Base-by-base conservation (phyloP, 1,140 invertebrate genomes). In the Drosophila busckii region DNA sequence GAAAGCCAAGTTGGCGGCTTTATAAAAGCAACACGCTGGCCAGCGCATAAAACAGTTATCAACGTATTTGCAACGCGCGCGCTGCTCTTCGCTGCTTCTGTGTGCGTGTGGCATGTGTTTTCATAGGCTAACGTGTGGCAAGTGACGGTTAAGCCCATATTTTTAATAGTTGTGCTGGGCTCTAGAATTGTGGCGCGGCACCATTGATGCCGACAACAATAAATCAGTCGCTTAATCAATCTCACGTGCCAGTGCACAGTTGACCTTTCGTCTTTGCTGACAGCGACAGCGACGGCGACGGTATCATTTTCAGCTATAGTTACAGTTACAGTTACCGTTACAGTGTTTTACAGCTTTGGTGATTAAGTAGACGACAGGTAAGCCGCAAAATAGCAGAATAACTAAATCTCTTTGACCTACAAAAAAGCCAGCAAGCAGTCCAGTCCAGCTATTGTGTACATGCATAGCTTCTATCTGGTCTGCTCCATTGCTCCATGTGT, bases 301-400 rank as follows among this genome's bases (percentile, higher is more conserved):
- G 53, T 19, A 40, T 17, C 28, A 22, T 38, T 37, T 61, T 19
- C 59, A 28, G 17, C 25, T 19, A 5, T 25, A 31, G 46, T 41
- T 32, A 38, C 17, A 37, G 34, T 40, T n/a, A n/a, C n/a, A n/a
- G 17, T 46, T 44, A 28, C n/a, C n/a, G n/a, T n/a, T n/a, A 2
- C 7, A 8, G 28, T 29, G 49, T 45, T 54, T 54, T 32, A 40
- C 44, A 42, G 59, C 35, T 25, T 48, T 34, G 40, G 56, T 67
- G 62, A 78, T 78, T 68, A 78, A 68, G 63, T 71, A 56, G 55
- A 68, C 68, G 68, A 46, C 75, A 80, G 73, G 73, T 80, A 80
- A 80, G 73, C 73, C 63, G 37, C 20, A 35, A 41, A 25, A 49
- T n/a, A n/a, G n/a, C 23, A 22, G 28, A 50, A 15, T 17, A 38